Conservation (phyloP, 2,113 vertebrate genomes). For the Trichechus manatus region DNA sequence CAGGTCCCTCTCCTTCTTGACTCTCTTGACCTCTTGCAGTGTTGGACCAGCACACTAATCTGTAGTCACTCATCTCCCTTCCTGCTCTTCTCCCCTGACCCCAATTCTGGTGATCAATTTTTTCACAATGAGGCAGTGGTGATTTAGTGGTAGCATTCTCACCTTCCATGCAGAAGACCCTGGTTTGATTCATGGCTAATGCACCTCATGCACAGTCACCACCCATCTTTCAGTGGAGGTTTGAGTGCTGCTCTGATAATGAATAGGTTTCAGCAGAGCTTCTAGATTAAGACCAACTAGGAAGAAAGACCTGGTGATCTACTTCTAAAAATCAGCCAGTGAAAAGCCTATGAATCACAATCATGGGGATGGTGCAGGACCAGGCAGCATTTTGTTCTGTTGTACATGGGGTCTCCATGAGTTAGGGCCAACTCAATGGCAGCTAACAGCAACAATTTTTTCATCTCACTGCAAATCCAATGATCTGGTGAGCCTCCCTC, state of each 20-base stretch:
- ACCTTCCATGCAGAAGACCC: not conserved
- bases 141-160: not conserved
- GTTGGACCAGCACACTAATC: not conserved
- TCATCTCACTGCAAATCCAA: not conserved
- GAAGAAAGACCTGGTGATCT: not conserved
- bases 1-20: not conserved
- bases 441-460: not conserved
- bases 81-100: not conserved
- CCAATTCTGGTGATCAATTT: not conserved
- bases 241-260: not conserved
- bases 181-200: not conserved
- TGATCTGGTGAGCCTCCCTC: not conserved
- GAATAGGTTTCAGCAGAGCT: not conserved
- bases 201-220: not conserved
- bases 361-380: not conserved
- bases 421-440: not conserved
- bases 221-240: not conserved
- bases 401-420: not conserved
- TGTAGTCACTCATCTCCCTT: not conserved
- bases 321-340: not conserved
- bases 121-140: not conserved
- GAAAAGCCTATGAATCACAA: not conserved
- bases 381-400: not conserved
- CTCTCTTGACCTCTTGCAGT: not conserved
- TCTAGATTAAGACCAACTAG: not conserved